Conservation (phyloP, 1,140 invertebrate species). For the Proctacanthus coquilletti region DNA sequence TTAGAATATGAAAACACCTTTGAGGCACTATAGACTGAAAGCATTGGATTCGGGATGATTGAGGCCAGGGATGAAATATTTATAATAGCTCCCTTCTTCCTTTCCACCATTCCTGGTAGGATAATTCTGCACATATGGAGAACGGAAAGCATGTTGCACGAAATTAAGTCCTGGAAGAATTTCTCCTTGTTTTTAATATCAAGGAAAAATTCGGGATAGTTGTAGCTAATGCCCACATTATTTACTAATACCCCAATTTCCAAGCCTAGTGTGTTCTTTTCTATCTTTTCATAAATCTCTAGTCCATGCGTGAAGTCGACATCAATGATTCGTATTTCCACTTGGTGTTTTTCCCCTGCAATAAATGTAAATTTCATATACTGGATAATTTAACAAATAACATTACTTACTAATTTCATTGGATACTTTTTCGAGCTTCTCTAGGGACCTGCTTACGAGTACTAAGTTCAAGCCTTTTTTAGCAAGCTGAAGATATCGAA, state of each 20-base stretch:
- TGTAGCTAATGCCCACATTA: constrained; percentile 88
- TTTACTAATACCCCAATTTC: constrained; percentile 89
- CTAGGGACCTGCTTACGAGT: constrained; percentile 69
- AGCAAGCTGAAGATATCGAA: constrained; percentile 44
- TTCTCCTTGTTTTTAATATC: constrained; percentile 44
- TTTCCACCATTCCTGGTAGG: constrained; percentile 76
- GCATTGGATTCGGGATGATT: constrained; percentile 61
- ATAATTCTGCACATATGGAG: constrained; percentile 70
- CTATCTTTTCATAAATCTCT: constrained; percentile 61
- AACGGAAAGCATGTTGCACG: constrained; percentile 57
- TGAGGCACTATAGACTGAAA: constrained; percentile 75
- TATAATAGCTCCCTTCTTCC: constrained; percentile 72
- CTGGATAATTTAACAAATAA: constrained; percentile 37
- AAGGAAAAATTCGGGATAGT: constrained; percentile 71
- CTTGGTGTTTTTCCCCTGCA: constrained; percentile 51
- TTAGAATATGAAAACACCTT: constrained; percentile 43
- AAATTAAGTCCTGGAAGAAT: constrained; percentile 43
- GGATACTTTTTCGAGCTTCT: constrained; percentile 68
- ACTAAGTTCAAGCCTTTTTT: constrained; percentile 69
- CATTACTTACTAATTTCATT: constrained; percentile 49
- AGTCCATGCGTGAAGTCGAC: constrained; percentile 65
- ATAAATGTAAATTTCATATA: too few species aligned
- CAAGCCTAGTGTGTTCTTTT: constrained; percentile 53
- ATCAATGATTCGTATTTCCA: constrained; percentile 66
- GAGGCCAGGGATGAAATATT: constrained; percentile 82